Base-by-base conservation (phyloP, 2,797 vertebrate genomes). In the Champsocephalus esox region DNA sequence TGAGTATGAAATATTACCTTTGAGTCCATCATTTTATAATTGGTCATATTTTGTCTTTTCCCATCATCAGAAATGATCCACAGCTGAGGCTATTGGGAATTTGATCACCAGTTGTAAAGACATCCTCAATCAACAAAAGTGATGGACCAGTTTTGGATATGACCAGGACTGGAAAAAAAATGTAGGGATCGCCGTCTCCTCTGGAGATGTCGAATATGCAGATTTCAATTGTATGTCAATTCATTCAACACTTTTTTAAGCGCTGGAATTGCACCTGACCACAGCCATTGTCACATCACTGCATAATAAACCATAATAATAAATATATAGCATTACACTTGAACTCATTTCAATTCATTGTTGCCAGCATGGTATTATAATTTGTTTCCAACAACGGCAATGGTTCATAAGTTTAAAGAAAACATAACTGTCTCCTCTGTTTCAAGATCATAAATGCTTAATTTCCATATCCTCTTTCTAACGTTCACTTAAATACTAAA, bases 401-500 rank as follows among this genome's bases (percentile, higher is more conserved):
- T 64, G 52, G 14, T n/a, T 12, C 11, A 19, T 19, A 28, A 10
- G 2, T 67, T 57, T 49, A 16, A 48, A 70, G 79, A 73, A 16
- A 5, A 8, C 54, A 65, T n/a, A 19, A 5, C 6, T 45, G 34
- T 72, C 54, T 70, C 21, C 9, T 54, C 14, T 1, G 19, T 12
- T 49, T 75, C 38, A 19, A 60, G 13, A 28, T 9, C 51, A 46
- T 50, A 41, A 10, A 55, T 51, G 63, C 21, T 63, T 56, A 12
- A 65, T 73, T 76, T 61, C 43, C 3, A 52, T 34, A 21, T 73
- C 46, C 44, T 2, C 28, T 73, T 51, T 63, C 44, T 41, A n/a
- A 70, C 57, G 44, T 4, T 51, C 52, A 75, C 56, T 51, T 58
- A 3, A 67, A 60, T 28, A 60, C 12, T 45, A 55, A 7, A 68